These are phyloP conservation scores for Colistium nudipinnis DNA, from an alignment of 2,113 vertebrate genomes.

Conservation along the genomic window DNA sequence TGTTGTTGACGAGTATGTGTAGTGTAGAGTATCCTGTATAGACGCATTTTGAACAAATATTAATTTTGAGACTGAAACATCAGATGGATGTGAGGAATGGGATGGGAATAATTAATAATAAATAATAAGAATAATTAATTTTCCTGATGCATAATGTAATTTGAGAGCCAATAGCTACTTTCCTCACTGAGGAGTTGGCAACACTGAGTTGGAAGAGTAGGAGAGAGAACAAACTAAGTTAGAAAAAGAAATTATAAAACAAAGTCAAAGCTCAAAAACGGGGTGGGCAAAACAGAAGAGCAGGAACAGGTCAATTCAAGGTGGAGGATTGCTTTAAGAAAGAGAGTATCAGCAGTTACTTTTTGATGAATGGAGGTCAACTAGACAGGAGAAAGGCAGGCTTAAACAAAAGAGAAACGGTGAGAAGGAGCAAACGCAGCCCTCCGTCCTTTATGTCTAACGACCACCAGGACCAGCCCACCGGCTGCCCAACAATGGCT, in stretches of 20 bases:
- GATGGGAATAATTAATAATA: too few relatives aligned
- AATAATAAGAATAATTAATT: conserved; percentile 28
- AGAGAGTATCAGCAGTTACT: conserved; percentile 47
- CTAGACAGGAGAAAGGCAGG: conserved; percentile 30
- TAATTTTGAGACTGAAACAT: conserved; percentile 16
- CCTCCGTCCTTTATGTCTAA: conserved; percentile 46
- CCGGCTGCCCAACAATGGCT: conserved; percentile 31
- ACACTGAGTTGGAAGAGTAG: background rate
- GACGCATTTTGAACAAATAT: conserved; percentile 27
- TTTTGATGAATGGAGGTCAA: conserved; percentile 62
- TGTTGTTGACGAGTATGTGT: background rate
- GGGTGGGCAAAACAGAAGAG: background rate
- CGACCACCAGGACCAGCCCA: conserved; percentile 40
- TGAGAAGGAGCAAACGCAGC: conserved; percentile 38
- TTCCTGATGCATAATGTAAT: conserved; percentile 38
- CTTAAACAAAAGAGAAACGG: conserved; percentile 52
- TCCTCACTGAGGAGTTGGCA: too few relatives aligned
- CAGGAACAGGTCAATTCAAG: conserved; percentile 30
- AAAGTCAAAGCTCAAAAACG: background rate
- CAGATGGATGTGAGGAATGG: background rate
- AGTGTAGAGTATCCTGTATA: background rate
- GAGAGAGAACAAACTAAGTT: background rate
- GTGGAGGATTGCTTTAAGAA: conserved; percentile 30
- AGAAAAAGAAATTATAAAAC: background rate
- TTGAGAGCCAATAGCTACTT: conserved; percentile 37